Base-by-base conservation (phyloP, 2,113 vertebrate genomes). In the Gopherus evgoodei region DNA sequence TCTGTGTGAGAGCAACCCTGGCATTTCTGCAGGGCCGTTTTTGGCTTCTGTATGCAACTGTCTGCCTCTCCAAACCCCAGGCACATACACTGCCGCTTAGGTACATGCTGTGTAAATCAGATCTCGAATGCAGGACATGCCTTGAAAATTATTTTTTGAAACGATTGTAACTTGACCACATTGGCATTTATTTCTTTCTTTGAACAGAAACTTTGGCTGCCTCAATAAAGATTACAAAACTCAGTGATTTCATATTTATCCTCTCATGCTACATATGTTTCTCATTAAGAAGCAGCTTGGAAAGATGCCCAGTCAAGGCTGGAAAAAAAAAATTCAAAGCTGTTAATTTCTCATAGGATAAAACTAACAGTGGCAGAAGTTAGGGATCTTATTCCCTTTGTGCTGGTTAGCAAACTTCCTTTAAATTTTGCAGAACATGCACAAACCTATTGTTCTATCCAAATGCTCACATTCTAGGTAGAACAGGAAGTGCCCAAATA, bases 271-370 rank as follows among this genome's bases (percentile, higher is more conserved):
- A 79, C 96, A 97, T 82, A 96, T 98, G 97, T 83, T 97, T 95
- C 93, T 98, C 93, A 95, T 98, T 97, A 98, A 49, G 96, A 97
- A 93, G 96, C 91, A 62, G 93, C 47, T 94, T 98, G 97, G 97
- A 96, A 96, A 83, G 86, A 83, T 95, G 93, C 94, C 97, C 53
- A 50, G 94, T 91, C 90, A 50, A 95, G 95, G 95, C 91, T 94
- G 81, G 86, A 96, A 57, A 84, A 89, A 93, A 95, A 44, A 82
- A 90, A 92, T 94, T 95, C 38, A 86, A 97, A 89, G 95, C 79
- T 91, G 95, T 78, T 85, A 93, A 96, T 91, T 91, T 93, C 96
- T 90, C 93, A 90, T 94, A 94, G 96, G 96, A 95, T 95, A 95
- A 92, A 93, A 54, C 88, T 95, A 94, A 97, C 93, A 94, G 96